Evolutionary conservation across 1,140 invertebrate species (phyloP).

Genomic region (Drosophila kikkawai): DNA sequence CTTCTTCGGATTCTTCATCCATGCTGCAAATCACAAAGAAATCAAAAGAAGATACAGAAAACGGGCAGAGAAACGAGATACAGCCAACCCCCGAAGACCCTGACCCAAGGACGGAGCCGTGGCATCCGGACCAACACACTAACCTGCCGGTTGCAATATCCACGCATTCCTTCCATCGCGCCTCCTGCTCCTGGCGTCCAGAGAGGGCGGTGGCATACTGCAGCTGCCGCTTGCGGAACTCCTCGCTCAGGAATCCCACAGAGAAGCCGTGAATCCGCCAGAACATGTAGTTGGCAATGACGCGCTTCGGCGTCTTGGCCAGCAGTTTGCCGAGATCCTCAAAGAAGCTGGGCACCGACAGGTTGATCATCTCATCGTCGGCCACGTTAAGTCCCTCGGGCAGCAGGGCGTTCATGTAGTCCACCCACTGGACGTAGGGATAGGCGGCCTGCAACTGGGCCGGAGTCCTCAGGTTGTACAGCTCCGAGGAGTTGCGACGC

Average conservation of each 20-base stretch:
- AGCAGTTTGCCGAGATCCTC: constrained; percentile 88
- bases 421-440: constrained; percentile 86
- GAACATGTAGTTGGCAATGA: constrained; percentile 92
- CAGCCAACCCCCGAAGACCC: constrained; percentile 22
- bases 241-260: constrained; percentile 91
- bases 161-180: constrained; percentile 95
- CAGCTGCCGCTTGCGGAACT: constrained; percentile 89
- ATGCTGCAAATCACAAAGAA: constrained; percentile 81
- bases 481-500: constrained; percentile 94
- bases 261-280: constrained; percentile 92
- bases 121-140: constrained; percentile 30
- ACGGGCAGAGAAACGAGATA: constrained; percentile 33
- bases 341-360: constrained; percentile 92
- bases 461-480: constrained; percentile 96
- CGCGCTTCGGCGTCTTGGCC: constrained; percentile 85
- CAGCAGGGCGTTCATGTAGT: constrained; percentile 93
- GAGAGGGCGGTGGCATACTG: constrained; percentile 90
- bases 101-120: constrained; percentile 8
- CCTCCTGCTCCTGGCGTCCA: constrained; percentile 90
- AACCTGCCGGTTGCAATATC: constrained; percentile 90
- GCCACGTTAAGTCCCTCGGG: constrained; percentile 87
- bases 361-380: constrained; percentile 91
- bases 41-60: constrained; percentile 62
- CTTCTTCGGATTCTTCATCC: constrained; percentile 64
- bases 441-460: constrained; percentile 90